phyloP scores from a whole-genome alignment of 2,113 vertebrate species.

The Ictalurus furcatus region DNA sequence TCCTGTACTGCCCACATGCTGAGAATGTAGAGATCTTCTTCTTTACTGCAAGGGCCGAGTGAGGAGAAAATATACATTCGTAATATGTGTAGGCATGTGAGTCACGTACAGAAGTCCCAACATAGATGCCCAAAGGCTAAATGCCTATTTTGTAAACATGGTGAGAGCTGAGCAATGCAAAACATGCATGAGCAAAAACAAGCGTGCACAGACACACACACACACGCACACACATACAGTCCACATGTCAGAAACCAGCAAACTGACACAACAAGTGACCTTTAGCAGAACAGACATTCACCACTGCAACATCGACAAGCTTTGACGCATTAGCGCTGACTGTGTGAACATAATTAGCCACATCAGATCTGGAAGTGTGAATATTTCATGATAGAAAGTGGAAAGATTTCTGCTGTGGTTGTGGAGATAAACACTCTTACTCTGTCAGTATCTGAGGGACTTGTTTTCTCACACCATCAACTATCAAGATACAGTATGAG shows the following conservation, averaged over 20 bases:
- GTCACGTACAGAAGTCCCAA: neutral
- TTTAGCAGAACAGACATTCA: constrained; percentile 23
- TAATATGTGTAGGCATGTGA: neutral
- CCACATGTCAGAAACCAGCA: constrained; percentile 12
- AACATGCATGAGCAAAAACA: neutral
- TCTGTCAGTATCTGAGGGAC: constrained; percentile 9
- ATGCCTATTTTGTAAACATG: constrained; percentile 1
- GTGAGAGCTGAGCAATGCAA: neutral
- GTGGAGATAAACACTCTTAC: neutral
- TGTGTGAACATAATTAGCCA: constrained; percentile 28
- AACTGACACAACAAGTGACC: constrained; percentile 41
- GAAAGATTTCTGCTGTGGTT: neutral
- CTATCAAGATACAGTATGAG: constrained; percentile 5
- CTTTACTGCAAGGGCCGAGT: neutral
- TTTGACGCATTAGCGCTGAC: constrained; percentile 22
- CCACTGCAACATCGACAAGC: constrained; percentile 21
- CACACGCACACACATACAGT: constrained; percentile 31
- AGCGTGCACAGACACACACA: constrained; percentile 32
- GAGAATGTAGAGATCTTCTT: neutral
- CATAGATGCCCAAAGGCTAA: constrained; percentile 12
- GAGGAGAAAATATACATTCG: neutral
- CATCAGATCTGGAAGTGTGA: constrained; percentile 37
- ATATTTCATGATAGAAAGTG: constrained; percentile 39
- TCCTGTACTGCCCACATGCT: neutral
- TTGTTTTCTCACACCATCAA: constrained; percentile 17